Evolutionary conservation across 2,113 vertebrate species (phyloP).

Genomic region (Melanerpes formicivorus): DNA sequence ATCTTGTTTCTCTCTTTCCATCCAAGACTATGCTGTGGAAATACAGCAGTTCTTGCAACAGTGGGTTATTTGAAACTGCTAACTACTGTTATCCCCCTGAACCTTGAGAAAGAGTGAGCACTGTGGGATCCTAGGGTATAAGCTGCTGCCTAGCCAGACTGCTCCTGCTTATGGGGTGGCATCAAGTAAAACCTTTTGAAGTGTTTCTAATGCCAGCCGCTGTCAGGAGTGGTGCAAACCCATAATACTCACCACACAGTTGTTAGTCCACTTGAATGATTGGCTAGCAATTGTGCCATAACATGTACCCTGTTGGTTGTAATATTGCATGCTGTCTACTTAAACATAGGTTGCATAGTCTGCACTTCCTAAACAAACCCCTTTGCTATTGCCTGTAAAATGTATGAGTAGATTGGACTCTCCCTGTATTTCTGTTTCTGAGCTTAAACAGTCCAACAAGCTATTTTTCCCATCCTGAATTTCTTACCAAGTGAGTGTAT

Average conservation of each 20-base stretch:
- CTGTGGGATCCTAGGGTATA: background rate
- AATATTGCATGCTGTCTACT: background rate
- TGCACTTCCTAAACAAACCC: background rate
- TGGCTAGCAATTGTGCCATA: fast-evolving
- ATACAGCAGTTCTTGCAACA: background rate
- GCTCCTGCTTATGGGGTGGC: background rate
- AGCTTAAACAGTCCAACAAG: background rate
- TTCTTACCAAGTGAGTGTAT: background rate
- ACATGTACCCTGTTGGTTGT: background rate
- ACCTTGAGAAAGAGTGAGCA: background rate
- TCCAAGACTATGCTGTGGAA: background rate
- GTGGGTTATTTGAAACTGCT: background rate
- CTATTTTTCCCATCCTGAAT: background rate
- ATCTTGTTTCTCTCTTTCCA: background rate
- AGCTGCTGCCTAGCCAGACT: background rate
- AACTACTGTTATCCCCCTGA: background rate
- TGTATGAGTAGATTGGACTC: background rate
- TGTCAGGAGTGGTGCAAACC: background rate
- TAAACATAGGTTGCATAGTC: background rate
- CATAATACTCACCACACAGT: background rate
- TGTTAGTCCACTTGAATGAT: background rate
- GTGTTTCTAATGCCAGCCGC: background rate
- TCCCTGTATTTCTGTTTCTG: background rate
- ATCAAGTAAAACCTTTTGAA: background rate
- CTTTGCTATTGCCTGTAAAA: background rate